phyloP scores from a whole-genome alignment of 2,113 vertebrate genomes.

The Urocynchramus pylzowi region DNA sequence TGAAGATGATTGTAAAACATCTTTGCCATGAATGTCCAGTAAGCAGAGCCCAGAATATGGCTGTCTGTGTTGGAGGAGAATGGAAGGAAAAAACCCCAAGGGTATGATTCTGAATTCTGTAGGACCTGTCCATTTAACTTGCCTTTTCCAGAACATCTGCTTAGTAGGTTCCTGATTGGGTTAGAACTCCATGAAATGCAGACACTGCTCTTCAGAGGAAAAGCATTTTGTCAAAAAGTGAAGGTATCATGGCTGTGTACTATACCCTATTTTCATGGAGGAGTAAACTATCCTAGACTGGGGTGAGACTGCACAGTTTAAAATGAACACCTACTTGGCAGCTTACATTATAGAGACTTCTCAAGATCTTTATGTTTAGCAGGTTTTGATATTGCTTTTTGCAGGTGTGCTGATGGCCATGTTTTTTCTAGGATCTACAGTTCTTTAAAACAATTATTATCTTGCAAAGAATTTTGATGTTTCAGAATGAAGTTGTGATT shows the following conservation, averaged over 20 bases:
- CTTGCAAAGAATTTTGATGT: background rate
- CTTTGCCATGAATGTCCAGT: background rate
- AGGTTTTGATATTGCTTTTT: background rate
- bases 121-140: background rate
- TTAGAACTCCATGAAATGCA: background rate
- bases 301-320: background rate
- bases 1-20: background rate
- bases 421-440: background rate
- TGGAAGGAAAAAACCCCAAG: fast-evolving
- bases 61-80: background rate
- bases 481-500: background rate
- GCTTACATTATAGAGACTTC: background rate
- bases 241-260: background rate
- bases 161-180: background rate
- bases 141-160: background rate
- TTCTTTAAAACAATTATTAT: background rate
- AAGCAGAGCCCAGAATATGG: background rate
- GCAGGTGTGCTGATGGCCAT: background rate
- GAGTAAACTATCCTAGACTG: background rate
- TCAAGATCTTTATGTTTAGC: background rate
- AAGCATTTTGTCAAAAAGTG: background rate
- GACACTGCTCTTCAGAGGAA: background rate
- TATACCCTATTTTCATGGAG: background rate
- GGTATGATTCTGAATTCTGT: background rate
- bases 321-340: background rate